phyloP scores from a whole-genome alignment of 2,888 invertebrate species.

The Caenorhabditis plicata region DNA sequence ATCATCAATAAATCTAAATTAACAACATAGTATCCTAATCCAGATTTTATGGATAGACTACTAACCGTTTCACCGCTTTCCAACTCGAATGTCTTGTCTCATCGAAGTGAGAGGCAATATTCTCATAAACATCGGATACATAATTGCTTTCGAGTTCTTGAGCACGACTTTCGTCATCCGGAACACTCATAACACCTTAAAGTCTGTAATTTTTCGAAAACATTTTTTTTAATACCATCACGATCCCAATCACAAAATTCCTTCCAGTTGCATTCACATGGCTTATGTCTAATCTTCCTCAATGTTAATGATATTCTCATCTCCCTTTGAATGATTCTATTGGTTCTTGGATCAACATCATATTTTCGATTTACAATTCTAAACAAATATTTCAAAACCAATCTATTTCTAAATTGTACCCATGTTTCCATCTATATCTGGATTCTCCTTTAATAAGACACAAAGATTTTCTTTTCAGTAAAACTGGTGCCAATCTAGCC shows the following conservation, averaged over 20 bases:
- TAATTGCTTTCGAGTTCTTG: slow-evolving; percentile 44
- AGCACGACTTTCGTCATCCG: slow-evolving; percentile 34
- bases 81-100: slow-evolving; percentile 90
- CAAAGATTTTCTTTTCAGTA: slow-evolving; percentile 82
- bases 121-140: slow-evolving; percentile 77
- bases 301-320: slow-evolving; percentile 69
- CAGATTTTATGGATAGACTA: neutral
- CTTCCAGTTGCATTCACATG: slow-evolving; percentile 59
- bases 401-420: slow-evolving; percentile 65
- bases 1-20: slow-evolving; percentile 73
- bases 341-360: slow-evolving; percentile 73
- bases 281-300: slow-evolving; percentile 62
- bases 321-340: slow-evolving; percentile 43
- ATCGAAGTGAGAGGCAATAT: slow-evolving; percentile 91
- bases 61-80: slow-evolving; percentile 78
- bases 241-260: slow-evolving; percentile 64
- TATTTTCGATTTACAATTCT: slow-evolving; percentile 79
- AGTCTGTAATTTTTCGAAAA: neutral
- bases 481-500: slow-evolving; percentile 71
- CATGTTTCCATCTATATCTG: slow-evolving; percentile 89
- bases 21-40: neutral
- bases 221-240: slow-evolving; percentile 28
- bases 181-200: slow-evolving; percentile 49
- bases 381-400: neutral
- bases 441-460: slow-evolving; percentile 82